Evolutionary conservation across 35 echinoderm and acorn worm species (phyloP).

Genomic region (Anneissia japonica): DNA sequence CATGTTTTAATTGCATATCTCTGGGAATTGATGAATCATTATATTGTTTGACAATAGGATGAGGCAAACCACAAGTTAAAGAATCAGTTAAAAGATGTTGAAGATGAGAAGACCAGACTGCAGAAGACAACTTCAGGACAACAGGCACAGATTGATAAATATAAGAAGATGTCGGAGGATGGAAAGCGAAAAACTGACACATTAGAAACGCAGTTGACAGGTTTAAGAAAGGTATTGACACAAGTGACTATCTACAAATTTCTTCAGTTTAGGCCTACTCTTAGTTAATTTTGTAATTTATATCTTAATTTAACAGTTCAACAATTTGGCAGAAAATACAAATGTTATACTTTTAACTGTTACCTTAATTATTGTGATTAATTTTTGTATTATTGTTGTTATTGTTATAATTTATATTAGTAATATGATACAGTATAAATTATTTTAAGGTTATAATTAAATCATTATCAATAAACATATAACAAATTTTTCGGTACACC

Average conservation of each 20-base stretch:
- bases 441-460: too few relatives aligned
- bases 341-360: not conserved
- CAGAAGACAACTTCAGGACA: slow-evolving; percentile 68
- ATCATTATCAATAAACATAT: too few relatives aligned
- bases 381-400: too few relatives aligned
- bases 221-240: slow-evolving; percentile 65
- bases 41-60: slow-evolving; percentile 62
- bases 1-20: too few relatives aligned
- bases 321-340: not conserved
- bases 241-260: not conserved
- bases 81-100: slow-evolving; percentile 59
- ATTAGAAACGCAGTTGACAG: slow-evolving; percentile 60
- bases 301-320: not conserved
- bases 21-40: too few relatives aligned
- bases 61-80: slow-evolving; percentile 52
- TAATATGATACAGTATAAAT: too few relatives aligned
- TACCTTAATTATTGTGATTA: not conserved
- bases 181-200: slow-evolving; percentile 82
- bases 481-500: too few relatives aligned
- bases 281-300: not conserved
- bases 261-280: not conserved
- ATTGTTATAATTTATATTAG: too few relatives aligned
- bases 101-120: slow-evolving; percentile 68
- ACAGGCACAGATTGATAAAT: slow-evolving; percentile 91
- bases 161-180: slow-evolving; percentile 85